Evolutionary conservation across 2,113 vertebrate species (phyloP), one percentile per base, ranked within the genome.

Genomic region (Oxygymnocypris stewartii): DNA sequence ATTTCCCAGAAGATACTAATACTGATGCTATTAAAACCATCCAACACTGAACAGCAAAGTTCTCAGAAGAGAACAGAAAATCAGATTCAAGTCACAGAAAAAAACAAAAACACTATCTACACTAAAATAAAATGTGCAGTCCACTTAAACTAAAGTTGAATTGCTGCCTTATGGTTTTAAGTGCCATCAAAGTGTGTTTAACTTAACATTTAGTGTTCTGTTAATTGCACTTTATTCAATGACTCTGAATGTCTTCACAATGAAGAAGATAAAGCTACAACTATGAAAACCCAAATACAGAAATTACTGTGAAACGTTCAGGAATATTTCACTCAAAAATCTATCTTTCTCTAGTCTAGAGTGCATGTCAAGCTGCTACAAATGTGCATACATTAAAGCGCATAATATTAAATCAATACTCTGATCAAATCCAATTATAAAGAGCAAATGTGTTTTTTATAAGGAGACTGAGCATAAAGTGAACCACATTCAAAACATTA

Each of bases 371-470:
- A n/a, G n/a, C n/a, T n/a, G n/a, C n/a, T n/a, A n/a, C n/a, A n/a
- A n/a, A n/a, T n/a, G n/a, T n/a, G n/a, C n/a, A n/a, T n/a, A n/a
- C n/a, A n/a, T n/a, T n/a, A n/a, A n/a, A n/a, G n/a, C n/a, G n/a
- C n/a, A n/a, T n/a, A n/a, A 31, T 31, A 25, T 80, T 80, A 61
- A 80, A 63, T 80, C 78, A 80, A n/a, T 13, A 80, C 1, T 63
- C 23, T 63, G 78, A 80, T 63, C 57, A 80, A 80, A 80, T 44
- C 40, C 57, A 80, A 63, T 40, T 42, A 61, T 25, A 61, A 25
- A 35, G 7, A 7, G 20, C 11, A 61, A n/a, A 80, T 78, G 25
- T 49, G 59, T 78, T 76, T 51, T 69, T 44, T 28, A 76, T 57
- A 76, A 69, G 59, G 20, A 25, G 79, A 63, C 23, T 18, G 51